These are phyloP conservation scores for Trinectes maculatus DNA, from an alignment of 2,113 vertebrate species.

Conservation along the genomic window DNA sequence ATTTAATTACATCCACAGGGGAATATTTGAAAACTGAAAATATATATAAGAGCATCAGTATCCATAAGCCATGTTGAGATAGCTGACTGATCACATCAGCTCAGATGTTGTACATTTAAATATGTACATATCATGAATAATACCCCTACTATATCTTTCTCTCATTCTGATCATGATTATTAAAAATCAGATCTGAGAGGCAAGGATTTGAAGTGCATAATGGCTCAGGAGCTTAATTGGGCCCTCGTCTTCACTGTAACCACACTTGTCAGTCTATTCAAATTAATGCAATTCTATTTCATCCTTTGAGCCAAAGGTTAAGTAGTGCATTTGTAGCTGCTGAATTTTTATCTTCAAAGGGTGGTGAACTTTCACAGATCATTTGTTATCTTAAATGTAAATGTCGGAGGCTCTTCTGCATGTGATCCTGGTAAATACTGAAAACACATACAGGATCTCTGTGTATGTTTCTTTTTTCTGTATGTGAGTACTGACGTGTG, in stretches of 20 bases:
- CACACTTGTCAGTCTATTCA: slow-evolving; percentile 35
- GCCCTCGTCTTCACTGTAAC: slow-evolving; percentile 24
- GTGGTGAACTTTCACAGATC: slow-evolving; percentile 20
- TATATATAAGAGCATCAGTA: slow-evolving; percentile 29
- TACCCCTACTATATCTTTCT: slow-evolving; percentile 10
- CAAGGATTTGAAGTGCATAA: slow-evolving; percentile 21
- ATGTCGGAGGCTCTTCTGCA: slow-evolving; percentile 23
- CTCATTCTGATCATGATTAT: slow-evolving; percentile 30
- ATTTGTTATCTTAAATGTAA: slow-evolving; percentile 55
- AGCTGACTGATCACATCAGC: slow-evolving; percentile 28
- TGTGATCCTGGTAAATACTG: too few relatives aligned
- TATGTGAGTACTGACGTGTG: slow-evolving; percentile 3
- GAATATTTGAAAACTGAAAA: slow-evolving; percentile 29
- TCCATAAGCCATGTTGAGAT: slow-evolving; percentile 25
- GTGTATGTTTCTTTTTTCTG: not conserved
- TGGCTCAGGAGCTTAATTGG: slow-evolving; percentile 56
- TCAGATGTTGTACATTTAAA: slow-evolving; percentile 48
- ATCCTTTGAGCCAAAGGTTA: slow-evolving; percentile 59
- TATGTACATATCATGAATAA: slow-evolving; percentile 67
- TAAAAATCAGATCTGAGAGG: slow-evolving; percentile 34
- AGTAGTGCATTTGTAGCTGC: slow-evolving; percentile 41
- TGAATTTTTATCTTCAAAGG: slow-evolving; percentile 49
- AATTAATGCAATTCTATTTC: slow-evolving; percentile 64
- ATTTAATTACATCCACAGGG: slow-evolving; percentile 52
- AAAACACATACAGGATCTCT: not conserved